These are phyloP conservation scores for Knipowitschia caucasica DNA, from an alignment of 2,797 vertebrate genomes.

Conservation along the genomic window DNA sequence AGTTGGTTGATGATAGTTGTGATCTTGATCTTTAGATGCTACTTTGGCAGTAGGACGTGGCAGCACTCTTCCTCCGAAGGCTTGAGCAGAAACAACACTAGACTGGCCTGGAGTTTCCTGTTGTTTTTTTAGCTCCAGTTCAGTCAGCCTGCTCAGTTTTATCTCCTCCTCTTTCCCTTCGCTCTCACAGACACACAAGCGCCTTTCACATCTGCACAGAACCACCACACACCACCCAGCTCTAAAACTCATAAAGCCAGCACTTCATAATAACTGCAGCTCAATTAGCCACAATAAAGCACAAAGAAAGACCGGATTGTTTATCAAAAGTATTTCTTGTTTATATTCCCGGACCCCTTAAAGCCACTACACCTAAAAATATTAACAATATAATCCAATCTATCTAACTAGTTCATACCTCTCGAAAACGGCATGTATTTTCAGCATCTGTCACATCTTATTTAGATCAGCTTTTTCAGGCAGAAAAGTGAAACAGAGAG, in stretches of 20 bases:
- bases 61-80: slow-evolving; percentile 52
- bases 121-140: slow-evolving; percentile 64
- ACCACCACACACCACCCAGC: slow-evolving; percentile 1
- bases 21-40: slow-evolving; percentile 25
- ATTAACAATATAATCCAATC: no score
- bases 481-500: no score
- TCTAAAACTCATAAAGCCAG: neutral
- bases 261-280: no score
- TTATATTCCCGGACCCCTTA: no score
- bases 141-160: slow-evolving; percentile 45
- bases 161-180: slow-evolving; percentile 76
- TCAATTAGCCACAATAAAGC: no score
- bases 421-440: no score
- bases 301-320: no score
- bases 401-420: no score
- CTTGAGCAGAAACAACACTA: slow-evolving; percentile 65
- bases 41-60: slow-evolving; percentile 31
- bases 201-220: slow-evolving; percentile 41
- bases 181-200: slow-evolving; percentile 57
- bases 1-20: slow-evolving; percentile 39
- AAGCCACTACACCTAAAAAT: no score
- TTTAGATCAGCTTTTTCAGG: no score
- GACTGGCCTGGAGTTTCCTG: slow-evolving; percentile 66
- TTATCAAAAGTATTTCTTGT: no score
- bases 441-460: no score